Evolutionary conservation across 2,113 vertebrate species (phyloP).

Genomic region (Cyanistes caeruleus): DNA sequence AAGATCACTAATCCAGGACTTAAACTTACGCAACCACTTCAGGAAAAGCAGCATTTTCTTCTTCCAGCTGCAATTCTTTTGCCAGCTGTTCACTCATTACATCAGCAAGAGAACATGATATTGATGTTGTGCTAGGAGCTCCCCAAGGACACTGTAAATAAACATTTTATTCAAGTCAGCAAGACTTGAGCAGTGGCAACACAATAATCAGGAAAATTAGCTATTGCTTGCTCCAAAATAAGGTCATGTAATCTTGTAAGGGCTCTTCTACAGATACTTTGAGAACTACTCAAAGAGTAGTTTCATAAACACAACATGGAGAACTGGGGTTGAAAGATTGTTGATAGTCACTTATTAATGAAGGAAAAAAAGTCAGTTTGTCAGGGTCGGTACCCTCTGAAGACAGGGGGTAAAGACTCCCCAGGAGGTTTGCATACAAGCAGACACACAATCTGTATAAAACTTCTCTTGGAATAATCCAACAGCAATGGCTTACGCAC

Average conservation of each 20-base stretch:
- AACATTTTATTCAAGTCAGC: neutral
- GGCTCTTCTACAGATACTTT: neutral
- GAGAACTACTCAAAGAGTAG: neutral
- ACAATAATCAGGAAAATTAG: neutral
- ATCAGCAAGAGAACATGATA: constrained; percentile 88
- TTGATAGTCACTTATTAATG: neutral
- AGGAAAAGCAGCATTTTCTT: constrained; percentile 80
- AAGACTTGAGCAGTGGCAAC: neutral
- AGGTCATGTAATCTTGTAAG: neutral
- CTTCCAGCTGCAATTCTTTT: constrained; percentile 85
- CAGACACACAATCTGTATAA: fast-evolving
- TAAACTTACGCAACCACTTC: constrained; percentile 79
- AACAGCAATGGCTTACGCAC: fast-evolving
- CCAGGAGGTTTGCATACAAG: neutral
- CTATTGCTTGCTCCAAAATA: neutral
- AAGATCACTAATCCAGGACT: neutral
- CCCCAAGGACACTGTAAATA: constrained; percentile 90
- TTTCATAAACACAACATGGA: neutral
- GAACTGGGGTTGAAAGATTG: neutral
- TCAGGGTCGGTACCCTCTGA: neutral
- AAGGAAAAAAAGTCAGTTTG: neutral
- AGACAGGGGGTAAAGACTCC: neutral
- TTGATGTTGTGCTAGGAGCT: constrained; percentile 55
- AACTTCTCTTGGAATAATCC: neutral
- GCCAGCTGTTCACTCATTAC: constrained; percentile 98